phyloP scores from a whole-genome alignment of 2,113 vertebrate genomes.

The Rhea pennata region DNA sequence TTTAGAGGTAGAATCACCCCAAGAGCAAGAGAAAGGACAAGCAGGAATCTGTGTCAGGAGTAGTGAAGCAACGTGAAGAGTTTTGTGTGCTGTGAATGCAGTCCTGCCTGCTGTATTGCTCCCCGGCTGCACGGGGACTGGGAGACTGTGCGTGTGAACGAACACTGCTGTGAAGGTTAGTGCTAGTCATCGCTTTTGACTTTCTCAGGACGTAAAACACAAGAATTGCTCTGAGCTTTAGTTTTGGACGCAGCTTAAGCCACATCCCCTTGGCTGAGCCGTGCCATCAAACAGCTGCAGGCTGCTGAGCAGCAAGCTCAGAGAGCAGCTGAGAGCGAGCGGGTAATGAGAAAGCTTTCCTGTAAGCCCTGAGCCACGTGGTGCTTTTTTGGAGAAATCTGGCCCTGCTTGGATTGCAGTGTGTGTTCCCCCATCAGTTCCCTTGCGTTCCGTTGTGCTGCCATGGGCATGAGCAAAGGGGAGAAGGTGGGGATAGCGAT shows the following conservation, averaged over 20 bases:
- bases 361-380: neutral
- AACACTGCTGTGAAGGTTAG: neutral
- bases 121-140: neutral
- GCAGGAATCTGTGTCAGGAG: neutral
- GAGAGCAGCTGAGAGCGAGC: neutral
- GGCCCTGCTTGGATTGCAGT: neutral
- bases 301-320: neutral
- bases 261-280: rapidly evolving
- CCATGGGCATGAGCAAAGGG: neutral
- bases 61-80: neutral
- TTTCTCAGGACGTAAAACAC: neutral
- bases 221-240: neutral
- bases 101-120: rapidly evolving
- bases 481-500: neutral
- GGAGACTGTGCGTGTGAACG: neutral
- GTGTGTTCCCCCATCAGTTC: neutral
- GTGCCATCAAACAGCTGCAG: neutral
- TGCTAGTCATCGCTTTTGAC: neutral
- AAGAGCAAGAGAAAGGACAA: neutral
- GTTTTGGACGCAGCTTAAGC: neutral
- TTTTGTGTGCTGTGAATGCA: neutral
- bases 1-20: neutral
- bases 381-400: neutral
- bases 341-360: neutral
- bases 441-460: rapidly evolving